Evolutionary conservation across 2,888 invertebrate genomes (phyloP).

Genomic region (Tenodera sinensis): DNA sequence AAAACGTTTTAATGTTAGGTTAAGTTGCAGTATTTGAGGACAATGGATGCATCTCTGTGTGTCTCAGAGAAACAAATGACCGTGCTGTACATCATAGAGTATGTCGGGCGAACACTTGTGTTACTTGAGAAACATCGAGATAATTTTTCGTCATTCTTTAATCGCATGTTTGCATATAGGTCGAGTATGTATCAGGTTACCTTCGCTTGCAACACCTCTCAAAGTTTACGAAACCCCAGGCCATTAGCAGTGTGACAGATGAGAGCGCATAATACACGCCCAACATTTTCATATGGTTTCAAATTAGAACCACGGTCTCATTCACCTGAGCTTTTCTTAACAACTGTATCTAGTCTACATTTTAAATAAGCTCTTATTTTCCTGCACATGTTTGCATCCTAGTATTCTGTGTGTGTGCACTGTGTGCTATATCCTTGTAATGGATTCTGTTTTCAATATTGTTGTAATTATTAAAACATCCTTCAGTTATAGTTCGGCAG

Average conservation of each 20-base stretch:
- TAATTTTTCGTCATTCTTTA: not conserved
- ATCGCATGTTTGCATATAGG: not conserved
- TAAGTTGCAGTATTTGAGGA: too few species aligned
- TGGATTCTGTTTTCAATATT: too few species aligned
- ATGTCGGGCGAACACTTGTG: not conserved
- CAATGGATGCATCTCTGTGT: too few species aligned
- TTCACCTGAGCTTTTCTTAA: not conserved
- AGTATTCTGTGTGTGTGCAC: too few species aligned
- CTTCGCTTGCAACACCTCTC: not conserved
- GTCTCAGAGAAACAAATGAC: too few species aligned
- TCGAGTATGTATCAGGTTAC: not conserved
- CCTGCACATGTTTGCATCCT: too few species aligned
- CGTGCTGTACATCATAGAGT: too few species aligned
- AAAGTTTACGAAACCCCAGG: not conserved
- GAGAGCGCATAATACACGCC: not conserved
- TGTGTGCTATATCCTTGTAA: too few species aligned
- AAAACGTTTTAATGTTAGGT: too few species aligned
- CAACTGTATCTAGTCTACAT: not conserved
- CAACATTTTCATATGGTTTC: not conserved
- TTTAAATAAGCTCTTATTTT: not conserved
- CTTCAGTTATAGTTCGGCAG: too few species aligned
- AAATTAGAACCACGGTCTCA: not conserved
- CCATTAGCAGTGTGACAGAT: not conserved
- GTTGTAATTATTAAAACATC: too few species aligned
- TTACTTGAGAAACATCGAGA: not conserved